Evolutionary conservation across 2,888 invertebrate genomes (phyloP).

Genomic region (Drosophila pegasa): DNA sequence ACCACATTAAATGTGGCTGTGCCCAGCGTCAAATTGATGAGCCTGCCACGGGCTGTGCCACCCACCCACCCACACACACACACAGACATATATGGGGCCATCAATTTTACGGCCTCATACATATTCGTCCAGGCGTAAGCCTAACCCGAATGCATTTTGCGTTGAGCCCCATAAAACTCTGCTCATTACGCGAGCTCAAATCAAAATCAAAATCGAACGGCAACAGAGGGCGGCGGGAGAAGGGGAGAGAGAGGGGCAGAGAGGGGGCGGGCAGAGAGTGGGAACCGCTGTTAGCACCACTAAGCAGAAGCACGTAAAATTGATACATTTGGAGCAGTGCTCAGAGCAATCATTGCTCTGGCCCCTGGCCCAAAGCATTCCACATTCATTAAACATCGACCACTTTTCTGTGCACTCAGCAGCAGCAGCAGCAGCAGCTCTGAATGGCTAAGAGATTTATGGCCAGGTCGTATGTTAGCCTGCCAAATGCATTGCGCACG

Average conservation of each 20-base stretch:
- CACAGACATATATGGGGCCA: constrained; percentile 37
- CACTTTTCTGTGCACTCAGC: constrained; percentile 69
- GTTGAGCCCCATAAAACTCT: constrained; percentile 58
- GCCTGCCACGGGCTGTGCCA: constrained; percentile 54
- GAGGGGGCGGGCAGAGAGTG: neutral
- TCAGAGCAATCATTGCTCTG: constrained; percentile 25
- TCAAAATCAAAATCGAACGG: constrained; percentile 76
- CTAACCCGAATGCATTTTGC: constrained; percentile 52
- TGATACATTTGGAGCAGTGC: constrained; percentile 65
- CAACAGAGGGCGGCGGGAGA: neutral
- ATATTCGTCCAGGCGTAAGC: constrained; percentile 45
- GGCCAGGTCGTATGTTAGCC: constrained; percentile 44
- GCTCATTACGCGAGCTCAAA: constrained; percentile 72
- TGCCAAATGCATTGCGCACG: constrained; percentile 40
- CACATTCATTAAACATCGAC: constrained; percentile 71
- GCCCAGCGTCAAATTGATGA: constrained; percentile 75
- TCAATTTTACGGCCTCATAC: constrained; percentile 70
- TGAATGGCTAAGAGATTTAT: constrained; percentile 50
- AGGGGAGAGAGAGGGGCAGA: neutral
- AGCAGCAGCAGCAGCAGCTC: constrained; percentile 8
- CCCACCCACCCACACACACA: constrained; percentile 21
- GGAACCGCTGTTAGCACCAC: constrained; percentile 46
- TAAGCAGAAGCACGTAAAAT: constrained; percentile 66
- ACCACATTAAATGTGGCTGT: constrained; percentile 66
- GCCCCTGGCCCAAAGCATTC: constrained; percentile 16